These are phyloP conservation scores for Drosophila bocki DNA, from an alignment of 1,140 invertebrate genomes.

Conservation along the genomic window DNA sequence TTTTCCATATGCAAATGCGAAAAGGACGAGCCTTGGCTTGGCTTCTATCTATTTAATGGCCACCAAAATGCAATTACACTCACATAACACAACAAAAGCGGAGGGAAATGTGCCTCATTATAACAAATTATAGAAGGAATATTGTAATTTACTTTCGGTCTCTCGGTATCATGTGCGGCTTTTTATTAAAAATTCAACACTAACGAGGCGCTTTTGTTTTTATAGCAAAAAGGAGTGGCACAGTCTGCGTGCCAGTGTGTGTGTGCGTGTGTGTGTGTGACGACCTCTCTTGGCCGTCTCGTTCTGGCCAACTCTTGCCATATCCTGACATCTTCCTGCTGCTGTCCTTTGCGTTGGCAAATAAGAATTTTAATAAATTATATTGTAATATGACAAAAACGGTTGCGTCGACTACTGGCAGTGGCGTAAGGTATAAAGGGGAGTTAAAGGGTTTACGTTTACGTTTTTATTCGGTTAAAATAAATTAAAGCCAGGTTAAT, in stretches of 20 bases:
- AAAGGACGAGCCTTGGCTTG: constrained; percentile 10
- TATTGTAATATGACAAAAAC: constrained; percentile 73
- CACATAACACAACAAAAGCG: constrained; percentile 2
- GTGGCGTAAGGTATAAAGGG: constrained; percentile 14
- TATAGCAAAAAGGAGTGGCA: constrained; percentile 21
- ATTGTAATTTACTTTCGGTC: constrained; percentile 50
- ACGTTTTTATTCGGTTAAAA: not conserved
- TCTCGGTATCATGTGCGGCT: constrained; percentile 54
- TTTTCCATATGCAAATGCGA: constrained; percentile 62
- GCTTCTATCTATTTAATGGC: constrained; percentile 38
- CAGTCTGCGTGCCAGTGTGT: not conserved
- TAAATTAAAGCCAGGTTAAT: not conserved
- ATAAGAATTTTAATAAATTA: constrained; percentile 82
- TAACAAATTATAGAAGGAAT: constrained; percentile 44
- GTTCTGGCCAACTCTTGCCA: constrained; percentile 16
- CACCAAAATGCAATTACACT: constrained; percentile 53
- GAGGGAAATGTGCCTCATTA: constrained; percentile 20
- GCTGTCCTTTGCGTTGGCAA: constrained; percentile 48
- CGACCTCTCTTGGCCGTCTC: constrained; percentile 6
- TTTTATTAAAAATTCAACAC: constrained; percentile 70
- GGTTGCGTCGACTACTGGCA: constrained; percentile 22
- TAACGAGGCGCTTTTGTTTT: constrained; percentile 66
- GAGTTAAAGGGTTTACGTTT: not conserved
- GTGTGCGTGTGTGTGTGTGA: not conserved
- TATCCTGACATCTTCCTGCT: constrained; percentile 11